Conservation (phyloP, 2,113 vertebrate genomes). For the Orientallactaga bullata region DNA sequence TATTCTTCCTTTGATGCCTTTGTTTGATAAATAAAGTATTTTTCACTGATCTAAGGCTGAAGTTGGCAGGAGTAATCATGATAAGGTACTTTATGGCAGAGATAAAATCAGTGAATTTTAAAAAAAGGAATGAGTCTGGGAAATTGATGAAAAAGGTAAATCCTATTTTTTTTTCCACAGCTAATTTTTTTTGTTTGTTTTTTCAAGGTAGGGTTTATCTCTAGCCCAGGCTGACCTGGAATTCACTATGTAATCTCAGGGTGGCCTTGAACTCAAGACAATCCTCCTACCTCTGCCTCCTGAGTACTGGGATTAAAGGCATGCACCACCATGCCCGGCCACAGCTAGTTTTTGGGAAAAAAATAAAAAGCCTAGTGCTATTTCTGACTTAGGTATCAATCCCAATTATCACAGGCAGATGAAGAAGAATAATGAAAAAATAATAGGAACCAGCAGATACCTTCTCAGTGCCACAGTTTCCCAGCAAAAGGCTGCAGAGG, state of each 20-base stretch:
- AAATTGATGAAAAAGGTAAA: neutral
- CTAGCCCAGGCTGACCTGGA: too few species aligned
- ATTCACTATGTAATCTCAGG: too few species aligned
- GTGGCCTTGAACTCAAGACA: too few species aligned
- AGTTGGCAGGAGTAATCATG: neutral
- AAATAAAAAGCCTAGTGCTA: neutral
- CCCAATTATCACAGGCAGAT: neutral
- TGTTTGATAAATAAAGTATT: neutral
- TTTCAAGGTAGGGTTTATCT: too few species aligned
- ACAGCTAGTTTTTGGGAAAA: too few species aligned
- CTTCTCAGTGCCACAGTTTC: neutral
- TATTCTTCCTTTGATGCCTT: neutral
- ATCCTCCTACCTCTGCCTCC: too few species aligned
- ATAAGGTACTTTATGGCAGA: neutral
- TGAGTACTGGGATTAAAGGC: too few species aligned
- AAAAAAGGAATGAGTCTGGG: neutral
- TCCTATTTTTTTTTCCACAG: neutral
- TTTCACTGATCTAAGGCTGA: neutral
- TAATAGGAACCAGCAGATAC: neutral
- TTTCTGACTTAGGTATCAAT: conserved; percentile 38
- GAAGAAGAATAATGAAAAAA: neutral
- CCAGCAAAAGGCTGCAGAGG: neutral
- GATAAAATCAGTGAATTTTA: neutral
- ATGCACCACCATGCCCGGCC: too few species aligned
- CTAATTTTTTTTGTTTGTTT: neutral